A percentile compares a stretch with the other conserved stretches of the same genome.
phyloP scores from a whole-genome alignment of 2,888 invertebrate species.

The Deilephila porcellus region DNA sequence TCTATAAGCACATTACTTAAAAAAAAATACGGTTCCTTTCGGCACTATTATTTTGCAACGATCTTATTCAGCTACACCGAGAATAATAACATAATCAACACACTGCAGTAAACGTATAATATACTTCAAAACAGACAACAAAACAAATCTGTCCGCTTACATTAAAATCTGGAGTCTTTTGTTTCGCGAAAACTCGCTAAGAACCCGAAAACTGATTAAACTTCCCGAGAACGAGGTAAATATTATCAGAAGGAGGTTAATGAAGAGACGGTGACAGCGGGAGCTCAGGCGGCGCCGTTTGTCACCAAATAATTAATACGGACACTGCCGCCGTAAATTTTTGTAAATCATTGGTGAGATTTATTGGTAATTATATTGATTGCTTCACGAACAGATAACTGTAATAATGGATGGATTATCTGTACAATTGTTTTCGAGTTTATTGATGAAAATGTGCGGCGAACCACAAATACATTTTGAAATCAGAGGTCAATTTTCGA shows the following conservation, averaged over 20 bases:
- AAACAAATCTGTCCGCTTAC: neutral
- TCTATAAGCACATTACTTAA: too few species aligned
- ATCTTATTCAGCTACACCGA: neutral
- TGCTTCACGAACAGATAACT: neutral
- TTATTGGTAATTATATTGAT: neutral
- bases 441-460: too few species aligned
- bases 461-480: too few species aligned
- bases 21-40: too few species aligned
- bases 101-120: neutral
- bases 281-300: neutral
- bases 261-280: slow-evolving; percentile 9
- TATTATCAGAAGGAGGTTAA: slow-evolving; percentile 3
- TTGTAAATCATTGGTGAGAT: neutral
- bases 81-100: neutral
- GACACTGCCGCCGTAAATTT: neutral
- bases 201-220: slow-evolving; percentile 26
- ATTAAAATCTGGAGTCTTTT: slow-evolving; percentile 5
- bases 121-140: neutral
- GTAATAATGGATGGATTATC: neutral
- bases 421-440: neutral
- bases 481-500: too few species aligned
- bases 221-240: slow-evolving; percentile 21
- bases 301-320: slow-evolving; percentile 2
- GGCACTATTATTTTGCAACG: neutral
- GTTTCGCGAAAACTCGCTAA: slow-evolving; percentile 1